These are phyloP conservation scores for Luidia sarsii DNA, from an alignment of 53 echinoderm and acorn worm genomes.

Conservation along the genomic window DNA sequence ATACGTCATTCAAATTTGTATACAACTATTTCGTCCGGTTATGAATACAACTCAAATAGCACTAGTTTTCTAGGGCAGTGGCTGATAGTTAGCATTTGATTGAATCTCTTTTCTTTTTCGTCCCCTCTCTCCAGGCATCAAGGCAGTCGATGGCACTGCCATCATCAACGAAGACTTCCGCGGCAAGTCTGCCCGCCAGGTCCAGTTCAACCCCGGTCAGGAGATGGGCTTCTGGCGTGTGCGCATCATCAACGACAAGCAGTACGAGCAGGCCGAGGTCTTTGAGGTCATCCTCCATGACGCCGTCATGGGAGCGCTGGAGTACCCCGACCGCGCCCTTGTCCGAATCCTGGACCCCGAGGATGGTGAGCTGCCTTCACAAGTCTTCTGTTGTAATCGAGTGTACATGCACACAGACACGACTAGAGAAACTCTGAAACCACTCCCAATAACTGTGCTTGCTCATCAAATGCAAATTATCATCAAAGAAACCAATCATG, in stretches of 20 bases:
- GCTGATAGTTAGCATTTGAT: too few species aligned
- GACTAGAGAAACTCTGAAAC: too few species aligned
- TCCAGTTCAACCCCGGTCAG: slow-evolving; percentile 99
- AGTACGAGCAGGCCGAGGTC: slow-evolving; percentile 77
- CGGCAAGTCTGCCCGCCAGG: slow-evolving; percentile 94
- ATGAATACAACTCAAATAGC: too few species aligned
- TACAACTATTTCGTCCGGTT: too few species aligned
- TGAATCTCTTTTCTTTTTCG: too few species aligned
- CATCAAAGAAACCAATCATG: neutral
- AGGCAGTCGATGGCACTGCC: slow-evolving; percentile 91
- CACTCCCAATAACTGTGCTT: too few species aligned
- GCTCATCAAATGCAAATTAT: too few species aligned
- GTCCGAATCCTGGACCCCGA: slow-evolving; percentile 84
- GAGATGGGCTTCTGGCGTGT: slow-evolving; percentile 96
- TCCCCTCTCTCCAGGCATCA: slow-evolving; percentile 76
- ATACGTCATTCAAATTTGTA: too few species aligned
- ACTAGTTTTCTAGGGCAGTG: too few species aligned
- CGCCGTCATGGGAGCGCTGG: slow-evolving; percentile 97
- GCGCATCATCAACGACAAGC: slow-evolving; percentile 73
- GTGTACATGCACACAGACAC: too few species aligned
- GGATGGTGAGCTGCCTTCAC: slow-evolving; percentile 79
- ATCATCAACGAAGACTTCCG: slow-evolving; percentile 87
- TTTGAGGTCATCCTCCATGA: slow-evolving; percentile 93
- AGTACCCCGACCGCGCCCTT: slow-evolving; percentile 88
- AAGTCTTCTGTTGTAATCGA: too few species aligned